Base-by-base conservation (phyloP, 35 echinoderm and acorn worm genomes). In the Lytechinus variegatus region DNA sequence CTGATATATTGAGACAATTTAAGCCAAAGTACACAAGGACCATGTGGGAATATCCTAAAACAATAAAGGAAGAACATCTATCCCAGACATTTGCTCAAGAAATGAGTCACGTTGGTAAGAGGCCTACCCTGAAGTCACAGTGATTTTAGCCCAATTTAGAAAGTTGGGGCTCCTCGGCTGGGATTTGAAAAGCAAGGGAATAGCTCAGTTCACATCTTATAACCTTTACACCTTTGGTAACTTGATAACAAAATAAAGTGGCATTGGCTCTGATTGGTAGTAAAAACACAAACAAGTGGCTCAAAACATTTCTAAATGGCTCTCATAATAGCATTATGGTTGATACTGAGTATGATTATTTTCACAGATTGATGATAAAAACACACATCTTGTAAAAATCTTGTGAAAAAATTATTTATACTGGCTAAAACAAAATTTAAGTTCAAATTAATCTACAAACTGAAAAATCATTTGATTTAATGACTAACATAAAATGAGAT, bases 91-190 rank as follows among this genome's bases (percentile, higher is more conserved):
- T 79, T 79, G 66, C 66, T 79, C 66, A 79, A 79, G 66, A n/a
- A 79, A 54, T 90, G 88, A 90, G 88, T 90, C 88, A 90, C 9
- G 88, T 90, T 54, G 88, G 29, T 90, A 44, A 54, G 88, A 54
- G 88, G 28, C 88, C 29, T 54, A 44, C 88, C 52, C 88, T 33
- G 10, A 54, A 90, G 88, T 90, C 29, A 90, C 88, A 90, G 88
- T 90, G 88, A 90, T 90, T 90, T 90, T 90, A 90, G 52, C 88
- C 88, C 24, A 90, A 44, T 90, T 90, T 90, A 52, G 88, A 90
- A 44, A 90, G 88, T 52, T 3, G n/a, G 66, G 66, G 66, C 88
- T 52, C 10, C 88, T 90, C 88, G 9, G 52, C 33, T 10, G 88
- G 88, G 88, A 90, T 44, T 90, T 79, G 66, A 24, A 79, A 79